These are phyloP conservation scores for Melanostoma mellinum DNA, from an alignment of 2,888 invertebrate genomes.

Conservation along the genomic window DNA sequence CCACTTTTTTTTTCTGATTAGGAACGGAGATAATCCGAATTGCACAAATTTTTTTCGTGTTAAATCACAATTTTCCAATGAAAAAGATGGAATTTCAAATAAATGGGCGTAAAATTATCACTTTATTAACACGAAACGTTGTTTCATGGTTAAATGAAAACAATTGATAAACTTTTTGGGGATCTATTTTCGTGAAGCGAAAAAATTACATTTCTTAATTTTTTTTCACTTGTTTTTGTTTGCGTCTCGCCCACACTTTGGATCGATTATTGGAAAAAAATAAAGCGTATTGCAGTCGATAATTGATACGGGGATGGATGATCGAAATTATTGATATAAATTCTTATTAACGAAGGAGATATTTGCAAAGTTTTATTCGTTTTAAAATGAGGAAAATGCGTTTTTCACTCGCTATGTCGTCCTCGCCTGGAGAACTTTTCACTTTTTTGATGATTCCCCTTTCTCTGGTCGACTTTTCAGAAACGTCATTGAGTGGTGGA, in stretches of 20 bases:
- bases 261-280: slow-evolving; percentile 68
- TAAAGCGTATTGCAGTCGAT: slow-evolving; percentile 31
- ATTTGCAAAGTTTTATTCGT: slow-evolving; percentile 23
- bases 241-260: slow-evolving; percentile 67
- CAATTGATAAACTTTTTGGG: neutral
- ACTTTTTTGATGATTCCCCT: slow-evolving; percentile 66
- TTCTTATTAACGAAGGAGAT: slow-evolving; percentile 4
- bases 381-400: slow-evolving; percentile 49
- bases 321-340: neutral
- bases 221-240: slow-evolving; percentile 66
- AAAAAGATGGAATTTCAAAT: slow-evolving; percentile 37
- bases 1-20: slow-evolving; percentile 18
- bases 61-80: slow-evolving; percentile 36
- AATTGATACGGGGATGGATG: neutral
- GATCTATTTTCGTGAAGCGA: slow-evolving; percentile 35
- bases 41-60: slow-evolving; percentile 49
- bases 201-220: slow-evolving; percentile 58
- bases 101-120: slow-evolving; percentile 45
- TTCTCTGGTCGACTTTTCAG: slow-evolving; percentile 50
- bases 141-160: slow-evolving; percentile 26
- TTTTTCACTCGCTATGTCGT: slow-evolving; percentile 54
- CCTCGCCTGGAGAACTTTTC: slow-evolving; percentile 71
- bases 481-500: slow-evolving; percentile 67
- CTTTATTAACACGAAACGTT: slow-evolving; percentile 33
- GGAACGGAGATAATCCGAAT: slow-evolving; percentile 41